phyloP scores from a whole-genome alignment of 2,797 vertebrate species.

The Gallinago solitaria region DNA sequence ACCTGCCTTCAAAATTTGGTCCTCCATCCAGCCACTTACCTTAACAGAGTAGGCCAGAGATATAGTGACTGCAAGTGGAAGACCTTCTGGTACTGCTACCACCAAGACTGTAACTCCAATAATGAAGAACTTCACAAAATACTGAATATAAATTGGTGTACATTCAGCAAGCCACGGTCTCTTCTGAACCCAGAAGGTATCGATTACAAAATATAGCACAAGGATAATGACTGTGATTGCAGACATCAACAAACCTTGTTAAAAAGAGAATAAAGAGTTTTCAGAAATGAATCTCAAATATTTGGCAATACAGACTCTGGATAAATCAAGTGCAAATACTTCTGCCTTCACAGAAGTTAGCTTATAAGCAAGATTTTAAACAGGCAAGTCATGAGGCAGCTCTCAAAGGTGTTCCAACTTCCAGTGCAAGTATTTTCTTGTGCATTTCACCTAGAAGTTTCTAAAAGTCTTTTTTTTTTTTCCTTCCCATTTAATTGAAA shows the following conservation, averaged over 20 bases:
- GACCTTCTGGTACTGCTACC: conserved; percentile 97
- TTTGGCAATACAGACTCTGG: not conserved
- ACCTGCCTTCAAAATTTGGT: not conserved
- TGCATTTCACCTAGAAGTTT: not conserved
- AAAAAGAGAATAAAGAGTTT: conserved; percentile 50
- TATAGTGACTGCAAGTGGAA: conserved; percentile 98
- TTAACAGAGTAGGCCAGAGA: conserved; percentile 98
- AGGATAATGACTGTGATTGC: conserved; percentile 98
- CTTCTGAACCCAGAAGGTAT: conserved; percentile 96
- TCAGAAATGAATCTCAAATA: not conserved
- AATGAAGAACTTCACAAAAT: conserved; percentile 99
- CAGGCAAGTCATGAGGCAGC: not conserved
- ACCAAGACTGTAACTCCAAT: conserved; percentile 98
- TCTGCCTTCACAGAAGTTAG: not conserved
- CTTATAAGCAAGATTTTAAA: not conserved
- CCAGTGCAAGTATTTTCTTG: not conserved
- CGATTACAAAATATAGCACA: conserved; percentile 92
- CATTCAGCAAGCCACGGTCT: conserved; percentile 91
- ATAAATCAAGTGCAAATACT: not conserved
- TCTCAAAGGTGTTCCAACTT: not conserved
- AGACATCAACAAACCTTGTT: conserved; percentile 93
- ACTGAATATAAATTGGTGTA: conserved; percentile 97
- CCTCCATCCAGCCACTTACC: conserved; percentile 76
- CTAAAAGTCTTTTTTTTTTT: not conserved
- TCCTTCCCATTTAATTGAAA: not conserved